Evolutionary conservation across 2,113 vertebrate species (phyloP), one percentile per base, ranked within the genome.

Genomic region (Epinephelus cyanopodus): DNA sequence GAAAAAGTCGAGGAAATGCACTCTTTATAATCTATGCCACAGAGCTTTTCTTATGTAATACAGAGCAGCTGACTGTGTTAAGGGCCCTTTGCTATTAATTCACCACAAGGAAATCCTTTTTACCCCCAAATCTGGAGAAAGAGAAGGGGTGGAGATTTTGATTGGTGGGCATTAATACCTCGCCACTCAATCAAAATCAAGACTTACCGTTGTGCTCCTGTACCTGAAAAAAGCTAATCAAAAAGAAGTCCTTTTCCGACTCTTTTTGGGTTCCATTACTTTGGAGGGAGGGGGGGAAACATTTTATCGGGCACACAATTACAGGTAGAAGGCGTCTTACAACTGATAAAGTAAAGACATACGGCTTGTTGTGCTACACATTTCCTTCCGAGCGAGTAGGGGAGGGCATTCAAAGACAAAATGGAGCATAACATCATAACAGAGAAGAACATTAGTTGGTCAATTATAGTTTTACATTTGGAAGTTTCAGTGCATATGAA

Each of bases 161-260:
- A 95, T 92, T 92, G 92, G 76, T 86, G 74, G 74, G 76, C 81
- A 82, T 64, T 66, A 87, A 78, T 63, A 81, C 85, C 89, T 87
- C 61, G 56, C 83, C 80, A 88, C 81, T 75, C 92, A 95, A 94
- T 95, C 95, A 94, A 94, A 95, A 95, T 93, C 89, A 11, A 77
- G 74, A 96, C 95, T 96, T 96, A 96, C 95, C 95, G 92, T 95
- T 61, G 62, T 86, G 90, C 88, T 94, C 93, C 92, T 76, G 89
- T 81, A 91, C 90, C 95, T 95, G 93, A 69, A 93, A 93, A 87
- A 87, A 90, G 69, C 76, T 82, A 75, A 79, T 81, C 57, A 86
- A 79, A 89, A 79, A 88, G 67, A 91, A 64, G 54, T 87, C 74
- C 79, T 70, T 45, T 69, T 57, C 25, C 15, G 47, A 76, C 80